Evolutionary conservation across 2,888 invertebrate genomes (phyloP), one percentile per base, ranked within the genome.

Genomic region (Strigamia crassipes): DNA sequence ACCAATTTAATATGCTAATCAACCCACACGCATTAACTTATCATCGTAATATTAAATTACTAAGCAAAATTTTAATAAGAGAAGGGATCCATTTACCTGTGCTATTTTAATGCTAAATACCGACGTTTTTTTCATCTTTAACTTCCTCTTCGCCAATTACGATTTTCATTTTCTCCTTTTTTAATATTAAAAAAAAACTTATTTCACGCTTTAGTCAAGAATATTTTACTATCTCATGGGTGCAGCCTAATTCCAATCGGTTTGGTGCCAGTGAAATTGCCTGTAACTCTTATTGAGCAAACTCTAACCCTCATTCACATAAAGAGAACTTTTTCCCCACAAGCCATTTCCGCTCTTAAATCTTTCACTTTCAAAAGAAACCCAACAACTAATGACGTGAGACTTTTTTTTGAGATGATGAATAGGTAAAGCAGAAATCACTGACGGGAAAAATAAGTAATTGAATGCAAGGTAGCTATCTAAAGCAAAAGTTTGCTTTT

Each of bases 401-500:
- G 31, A 73, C 13, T 73, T 73, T 73, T 27, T 73, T 73, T 1
- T 27, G 56, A 56, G 46, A 56, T 56, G 73, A 73, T 73, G 73
- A 73, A 73, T 73, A 23, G 73, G 23, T 31, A 73, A 73, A 31
- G 73, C 13, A 27, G 73, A 73, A 31, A 73, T 73, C 73, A 73
- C 27, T 5, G 73, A 73, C 31, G 73, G 31, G 73, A 31, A 73
- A 73, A 73, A 73, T 73, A 27, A 73, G 73, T 73, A 73, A 73
- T 73, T 73, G 73, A 73, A 73, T 73, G 73, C 73, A 31, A 73
- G 73, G 73, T 73, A 73, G 73, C 73, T 73, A 73, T 73, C 73
- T 73, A 73, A 73, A 73, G 73, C 31, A 73, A 73, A 73, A 73
- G 15, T 73, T 73, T 73, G 73, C 73, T 27, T 27, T 73, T 73